phyloP scores from a whole-genome alignment of 1,140 invertebrate species.

The Hyles vespertilio region DNA sequence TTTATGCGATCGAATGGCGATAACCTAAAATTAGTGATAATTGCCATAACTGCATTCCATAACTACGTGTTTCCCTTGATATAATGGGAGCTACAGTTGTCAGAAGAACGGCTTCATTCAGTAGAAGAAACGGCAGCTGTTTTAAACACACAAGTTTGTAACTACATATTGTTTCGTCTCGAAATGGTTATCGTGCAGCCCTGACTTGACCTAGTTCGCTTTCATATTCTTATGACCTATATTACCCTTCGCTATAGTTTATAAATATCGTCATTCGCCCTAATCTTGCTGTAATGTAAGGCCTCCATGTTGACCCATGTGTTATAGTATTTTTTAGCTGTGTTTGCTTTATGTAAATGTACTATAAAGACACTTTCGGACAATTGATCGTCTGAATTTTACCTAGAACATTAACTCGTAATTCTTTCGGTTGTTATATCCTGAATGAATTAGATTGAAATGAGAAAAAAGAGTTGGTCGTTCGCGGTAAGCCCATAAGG shows the following conservation, averaged over 20 bases:
- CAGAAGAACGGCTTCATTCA: conserved; percentile 42
- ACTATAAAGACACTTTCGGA: conserved; percentile 43
- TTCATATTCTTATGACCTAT: conserved; percentile 51
- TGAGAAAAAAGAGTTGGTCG: conserved; percentile 9
- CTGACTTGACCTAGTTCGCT: conserved; percentile 53
- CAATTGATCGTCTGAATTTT: conserved; percentile 57
- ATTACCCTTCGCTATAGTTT: conserved; percentile 41
- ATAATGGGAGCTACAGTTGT: conserved; percentile 65
- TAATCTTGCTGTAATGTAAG: conserved; percentile 38
- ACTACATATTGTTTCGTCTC: conserved; percentile 40
- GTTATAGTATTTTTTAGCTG: conserved; percentile 13
- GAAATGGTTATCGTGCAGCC: conserved; percentile 42
- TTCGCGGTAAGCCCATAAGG: conserved; percentile 15
- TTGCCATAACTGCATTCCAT: conserved; percentile 66
- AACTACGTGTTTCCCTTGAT: conserved; percentile 53
- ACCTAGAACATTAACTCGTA: conserved; percentile 18
- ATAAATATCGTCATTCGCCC: conserved; percentile 40
- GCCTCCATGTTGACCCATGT: conserved; percentile 22
- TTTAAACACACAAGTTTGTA: conserved; percentile 23
- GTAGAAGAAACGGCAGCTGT: conserved; percentile 3
- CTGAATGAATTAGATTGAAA: not conserved
- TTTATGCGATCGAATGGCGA: conserved; percentile 50
- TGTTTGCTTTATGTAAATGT: conserved; percentile 14
- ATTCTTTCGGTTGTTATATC: not conserved
- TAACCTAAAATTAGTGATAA: conserved; percentile 48